Conservation (phyloP, 2,797 vertebrate genomes). For the Linurgus olivaceus region DNA sequence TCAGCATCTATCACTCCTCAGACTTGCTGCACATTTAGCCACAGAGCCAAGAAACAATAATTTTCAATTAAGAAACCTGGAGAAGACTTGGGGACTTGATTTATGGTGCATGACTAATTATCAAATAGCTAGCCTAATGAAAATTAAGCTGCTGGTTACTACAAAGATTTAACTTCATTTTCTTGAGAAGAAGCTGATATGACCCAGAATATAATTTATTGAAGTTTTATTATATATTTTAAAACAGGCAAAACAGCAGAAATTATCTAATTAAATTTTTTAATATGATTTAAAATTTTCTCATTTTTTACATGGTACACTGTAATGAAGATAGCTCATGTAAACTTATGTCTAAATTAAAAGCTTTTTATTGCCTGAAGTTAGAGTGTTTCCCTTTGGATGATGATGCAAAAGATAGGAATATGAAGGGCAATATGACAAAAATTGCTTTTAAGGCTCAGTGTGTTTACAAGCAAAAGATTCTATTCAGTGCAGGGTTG, state of each 20-base stretch:
- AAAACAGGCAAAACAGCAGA: slow-evolving; percentile 50
- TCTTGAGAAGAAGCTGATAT: slow-evolving; percentile 77
- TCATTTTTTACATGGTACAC: slow-evolving; percentile 28
- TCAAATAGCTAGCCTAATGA: slow-evolving; percentile 86
- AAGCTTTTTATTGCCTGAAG: slow-evolving; percentile 47
- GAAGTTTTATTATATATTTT: slow-evolving; percentile 65
- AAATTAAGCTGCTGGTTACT: slow-evolving; percentile 86
- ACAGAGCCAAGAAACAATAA: slow-evolving; percentile 86
- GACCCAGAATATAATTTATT: slow-evolving; percentile 71
- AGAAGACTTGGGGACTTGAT: slow-evolving; percentile 94
- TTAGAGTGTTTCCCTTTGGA: slow-evolving; percentile 39
- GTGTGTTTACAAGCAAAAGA: slow-evolving; percentile 21
- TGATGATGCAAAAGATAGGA: slow-evolving; percentile 41
- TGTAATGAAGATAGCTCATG: slow-evolving; percentile 51
- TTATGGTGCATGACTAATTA: slow-evolving; percentile 98
- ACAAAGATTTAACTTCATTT: slow-evolving; percentile 87
- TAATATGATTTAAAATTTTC: slow-evolving; percentile 41
- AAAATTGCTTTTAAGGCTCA: slow-evolving; percentile 49
- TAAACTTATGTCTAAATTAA: slow-evolving; percentile 68
- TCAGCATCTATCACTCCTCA: slow-evolving; percentile 92
- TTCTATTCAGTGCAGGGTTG: not conserved
- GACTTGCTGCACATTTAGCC: slow-evolving; percentile 84
- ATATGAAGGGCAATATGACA: slow-evolving; percentile 17
- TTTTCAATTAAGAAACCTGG: slow-evolving; percentile 96
- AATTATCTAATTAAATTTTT: slow-evolving; percentile 69